These are phyloP conservation scores for Labeo catla DNA, from an alignment of 2,113 vertebrate genomes.

Conservation along the genomic window DNA sequence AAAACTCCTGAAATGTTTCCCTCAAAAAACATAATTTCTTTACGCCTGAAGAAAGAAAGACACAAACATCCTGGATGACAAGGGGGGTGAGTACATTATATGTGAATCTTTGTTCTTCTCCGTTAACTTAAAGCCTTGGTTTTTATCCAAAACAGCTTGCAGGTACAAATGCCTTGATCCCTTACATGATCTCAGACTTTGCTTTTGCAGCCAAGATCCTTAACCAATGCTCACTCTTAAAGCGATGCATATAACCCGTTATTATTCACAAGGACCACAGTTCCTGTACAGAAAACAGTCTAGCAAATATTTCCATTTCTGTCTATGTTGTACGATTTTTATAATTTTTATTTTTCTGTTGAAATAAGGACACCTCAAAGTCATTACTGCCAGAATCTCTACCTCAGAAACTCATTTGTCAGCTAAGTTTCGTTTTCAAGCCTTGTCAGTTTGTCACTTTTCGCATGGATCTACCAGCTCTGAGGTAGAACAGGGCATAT, in stretches of 20 bases:
- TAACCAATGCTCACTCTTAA: neutral
- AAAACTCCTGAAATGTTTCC: no score
- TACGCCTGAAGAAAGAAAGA: no score
- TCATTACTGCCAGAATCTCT: constrained; percentile 33
- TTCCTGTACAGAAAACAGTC: neutral
- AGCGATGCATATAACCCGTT: neutral
- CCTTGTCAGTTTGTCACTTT: neutral
- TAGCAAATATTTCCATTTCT: neutral
- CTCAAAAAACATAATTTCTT: no score
- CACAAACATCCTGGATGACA: no score
- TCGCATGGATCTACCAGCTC: constrained; percentile 3
- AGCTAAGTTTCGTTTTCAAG: neutral
- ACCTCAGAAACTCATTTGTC: constrained; percentile 34
- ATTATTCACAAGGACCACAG: neutral
- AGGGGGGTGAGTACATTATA: no score
- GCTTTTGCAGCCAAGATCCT: no score
- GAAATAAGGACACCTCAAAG: constrained; percentile 2
- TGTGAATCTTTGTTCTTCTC: no score
- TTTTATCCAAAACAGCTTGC: no score
- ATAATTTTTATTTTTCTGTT: neutral
- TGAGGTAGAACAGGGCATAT: neutral
- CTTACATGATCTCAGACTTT: no score
- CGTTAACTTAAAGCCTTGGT: no score
- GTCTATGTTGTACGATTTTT: neutral
- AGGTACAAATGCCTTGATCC: no score